Evolutionary conservation across 1,140 invertebrate genomes (phyloP), one percentile per base, ranked within the genome.

Genomic region (Dermatophagoides farinae): DNA sequence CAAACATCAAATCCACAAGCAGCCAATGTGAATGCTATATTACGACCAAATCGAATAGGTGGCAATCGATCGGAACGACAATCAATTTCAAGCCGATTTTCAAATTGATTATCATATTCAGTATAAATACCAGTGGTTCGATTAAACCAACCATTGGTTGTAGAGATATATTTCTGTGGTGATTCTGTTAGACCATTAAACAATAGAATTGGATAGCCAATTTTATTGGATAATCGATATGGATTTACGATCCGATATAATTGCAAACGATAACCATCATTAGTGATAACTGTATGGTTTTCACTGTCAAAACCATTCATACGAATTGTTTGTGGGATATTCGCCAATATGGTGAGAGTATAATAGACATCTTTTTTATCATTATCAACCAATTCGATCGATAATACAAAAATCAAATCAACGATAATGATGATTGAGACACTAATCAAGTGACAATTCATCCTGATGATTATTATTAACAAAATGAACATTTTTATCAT

Each of bases 181-280:
- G 51, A 14, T n/a, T 16, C 12, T 2, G 16, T 16, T 31, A 53
- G 11, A n/a, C 51, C 51, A 20, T 53, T n/a, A 25, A 53, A 53
- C 2, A 53, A 31, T 25, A 53, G 5, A 14, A 53, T 16, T 53
- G 51, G 51, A 53, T 53, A 53, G 11, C 51, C 51, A 38, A 14
- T 25, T 14, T 2, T n/a, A 22, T 39, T 53, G 14, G 18, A 20
- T 16, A n/a, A 20, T 20, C 2, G 1, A n/a, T 4, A 11, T 31
- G 20, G 57, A 60, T 60, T 60, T 16, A 60, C 43, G 2, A 60
- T 25, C 1, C 57, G 57, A 55, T 51, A n/a, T 11, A 60, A 11
- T 23, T 23, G 39, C 5, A 60, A 5, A 23, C n/a, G 14, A 41
- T 57, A 57, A 14, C 38, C 38, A 31, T 57, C 55, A n/a, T n/a